Evolutionary conservation across 1,140 invertebrate species (phyloP).

Genomic region (Akabosia matsudoensis): DNA sequence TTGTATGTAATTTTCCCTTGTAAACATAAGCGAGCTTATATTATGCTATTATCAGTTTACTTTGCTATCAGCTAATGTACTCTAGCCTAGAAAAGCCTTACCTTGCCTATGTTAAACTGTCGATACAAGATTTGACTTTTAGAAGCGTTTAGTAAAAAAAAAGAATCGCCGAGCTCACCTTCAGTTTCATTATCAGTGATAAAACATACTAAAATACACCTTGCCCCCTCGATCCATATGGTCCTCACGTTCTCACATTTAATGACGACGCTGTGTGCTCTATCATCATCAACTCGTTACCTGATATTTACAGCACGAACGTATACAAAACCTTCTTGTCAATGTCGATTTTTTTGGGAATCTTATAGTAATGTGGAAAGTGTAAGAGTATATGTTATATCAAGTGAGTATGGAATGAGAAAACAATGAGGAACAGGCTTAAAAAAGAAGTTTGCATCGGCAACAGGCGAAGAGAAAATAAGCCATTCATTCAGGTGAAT

Average conservation of each 20-base stretch:
- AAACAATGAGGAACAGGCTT: neutral
- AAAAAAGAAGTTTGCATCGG: neutral
- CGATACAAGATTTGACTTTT: neutral
- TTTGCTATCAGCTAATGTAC: too few species aligned
- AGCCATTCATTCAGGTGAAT: constrained; percentile 5
- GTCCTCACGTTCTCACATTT: neutral
- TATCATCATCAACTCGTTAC: constrained; percentile 2
- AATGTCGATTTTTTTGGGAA: too few species aligned
- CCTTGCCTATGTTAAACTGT: neutral
- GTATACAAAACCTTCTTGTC: too few species aligned
- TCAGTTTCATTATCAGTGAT: neutral
- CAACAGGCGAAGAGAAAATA: neutral
- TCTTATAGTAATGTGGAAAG: neutral
- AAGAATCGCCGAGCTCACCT: neutral
- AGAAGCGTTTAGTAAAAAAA: too few species aligned
- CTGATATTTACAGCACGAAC: neutral
- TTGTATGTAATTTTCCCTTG: too few species aligned
- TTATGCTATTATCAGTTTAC: too few species aligned
- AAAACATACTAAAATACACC: neutral
- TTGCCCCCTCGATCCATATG: neutral
- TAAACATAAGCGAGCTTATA: too few species aligned
- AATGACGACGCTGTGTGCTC: neutral
- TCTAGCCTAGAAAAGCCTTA: neutral
- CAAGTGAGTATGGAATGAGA: neutral
- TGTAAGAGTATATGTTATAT: neutral